These are phyloP conservation scores for Apis cerana DNA, from an alignment of 1,140 invertebrate genomes.

Conservation along the genomic window DNA sequence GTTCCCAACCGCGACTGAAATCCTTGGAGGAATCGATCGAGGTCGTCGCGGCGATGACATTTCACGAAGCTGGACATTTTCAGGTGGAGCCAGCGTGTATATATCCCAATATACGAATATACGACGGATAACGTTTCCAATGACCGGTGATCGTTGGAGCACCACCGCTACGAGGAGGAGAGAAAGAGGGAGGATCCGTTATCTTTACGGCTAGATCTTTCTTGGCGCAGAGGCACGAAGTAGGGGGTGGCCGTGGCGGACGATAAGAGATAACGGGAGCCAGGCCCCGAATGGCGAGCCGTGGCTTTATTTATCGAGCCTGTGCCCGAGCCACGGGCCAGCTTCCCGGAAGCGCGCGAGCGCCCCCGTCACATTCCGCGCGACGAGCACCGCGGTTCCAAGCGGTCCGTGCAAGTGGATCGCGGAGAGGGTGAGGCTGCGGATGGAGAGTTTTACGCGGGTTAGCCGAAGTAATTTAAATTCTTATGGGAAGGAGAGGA, in stretches of 20 bases:
- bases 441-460: background rate
- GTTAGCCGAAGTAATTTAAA: background rate
- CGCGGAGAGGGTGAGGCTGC: background rate
- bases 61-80: constrained; percentile 17
- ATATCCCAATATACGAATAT: constrained; percentile 10
- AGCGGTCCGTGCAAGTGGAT: constrained; percentile 2
- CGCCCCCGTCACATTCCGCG: constrained; percentile 15
- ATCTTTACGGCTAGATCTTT: constrained; percentile 66
- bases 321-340: background rate
- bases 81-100: background rate
- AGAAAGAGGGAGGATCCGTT: constrained; percentile 19
- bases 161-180: constrained; percentile 10
- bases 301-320: constrained; percentile 24
- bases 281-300: constrained; percentile 17
- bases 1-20: no score
- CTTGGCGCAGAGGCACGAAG: constrained; percentile 29
- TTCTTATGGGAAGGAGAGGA: background rate
- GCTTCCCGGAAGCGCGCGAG: constrained; percentile 45
- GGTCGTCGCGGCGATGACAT: constrained; percentile 3
- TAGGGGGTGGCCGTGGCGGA: constrained; percentile 42
- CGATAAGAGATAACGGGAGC: constrained; percentile 64
- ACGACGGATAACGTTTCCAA: constrained; percentile 51
- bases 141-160: constrained; percentile 62
- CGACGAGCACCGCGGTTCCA: background rate
- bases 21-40: no score